These are phyloP conservation scores for Euzophera pinguis DNA, from an alignment of 2,888 invertebrate species.

Conservation along the genomic window DNA sequence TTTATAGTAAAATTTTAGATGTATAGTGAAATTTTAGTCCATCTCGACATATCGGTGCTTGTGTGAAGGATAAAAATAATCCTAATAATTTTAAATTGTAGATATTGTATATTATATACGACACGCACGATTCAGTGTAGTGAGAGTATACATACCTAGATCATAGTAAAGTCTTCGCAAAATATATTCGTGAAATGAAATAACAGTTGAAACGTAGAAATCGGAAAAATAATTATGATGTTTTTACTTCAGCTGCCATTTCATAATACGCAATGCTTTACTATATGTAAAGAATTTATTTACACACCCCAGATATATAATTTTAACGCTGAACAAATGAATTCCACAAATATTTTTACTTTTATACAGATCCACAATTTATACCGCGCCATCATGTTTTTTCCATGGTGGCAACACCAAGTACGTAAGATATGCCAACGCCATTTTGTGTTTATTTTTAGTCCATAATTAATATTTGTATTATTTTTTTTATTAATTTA, in stretches of 20 bases:
- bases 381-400: conserved; percentile 18
- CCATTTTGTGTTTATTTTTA: conserved; percentile 20
- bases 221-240: conserved; percentile 13
- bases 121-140: conserved; percentile 47
- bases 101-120: conserved; percentile 28
- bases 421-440: conserved; percentile 22
- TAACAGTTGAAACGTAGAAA: conserved; percentile 16
- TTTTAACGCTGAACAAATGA: conserved; percentile 17
- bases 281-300: conserved; percentile 20
- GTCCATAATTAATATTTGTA: conserved; percentile 22
- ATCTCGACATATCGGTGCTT: conserved; percentile 78
- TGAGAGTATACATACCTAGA: conserved; percentile 30
- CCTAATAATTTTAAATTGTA: conserved; percentile 56
- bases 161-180: conserved; percentile 28
- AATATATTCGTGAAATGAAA: conserved; percentile 23
- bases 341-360: conserved; percentile 31
- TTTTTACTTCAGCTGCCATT: conserved; percentile 19
- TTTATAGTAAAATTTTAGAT: conserved; percentile 39
- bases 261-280: conserved; percentile 21
- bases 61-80: conserved; percentile 54
- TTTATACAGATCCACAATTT: conserved; percentile 36
- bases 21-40: conserved; percentile 60
- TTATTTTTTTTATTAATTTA: conserved; percentile 15
- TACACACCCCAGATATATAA: conserved; percentile 15
- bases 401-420: conserved; percentile 25